Evolutionary conservation across 2,113 vertebrate genomes (phyloP), one percentile per base, ranked within the genome.

Genomic region (Oryzias celebensis): DNA sequence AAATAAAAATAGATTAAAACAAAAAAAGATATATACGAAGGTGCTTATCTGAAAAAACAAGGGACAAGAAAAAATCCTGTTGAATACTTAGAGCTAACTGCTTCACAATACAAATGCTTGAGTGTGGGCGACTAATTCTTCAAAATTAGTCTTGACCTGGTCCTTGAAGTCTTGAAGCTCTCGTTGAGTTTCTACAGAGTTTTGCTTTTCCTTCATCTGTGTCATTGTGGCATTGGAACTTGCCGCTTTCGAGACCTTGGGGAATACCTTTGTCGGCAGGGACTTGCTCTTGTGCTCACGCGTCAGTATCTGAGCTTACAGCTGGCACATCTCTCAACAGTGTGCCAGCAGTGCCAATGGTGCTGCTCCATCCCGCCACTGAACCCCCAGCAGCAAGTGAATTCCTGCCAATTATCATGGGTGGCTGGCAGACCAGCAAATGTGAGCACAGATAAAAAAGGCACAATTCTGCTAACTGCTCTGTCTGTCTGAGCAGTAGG

Each of bases 351-450:
- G 66, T 61, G 78, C 80, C 80, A 77, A 46, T 60, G 65, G 62
- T 66, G 60, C 71, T 66, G 74, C 71, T 68, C 56, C 69, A 72
- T 68, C 24, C 44, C 4, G 26, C 26, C 26, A 28, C 26, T 28
- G 26, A 4, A 4, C 58, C 77, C 51, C 58, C 56, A 58, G 57
- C 13, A 58, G 70, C 64, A 70, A 80, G 44, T 62, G 73, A 82
- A 75, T 70, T 54, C 31, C 78, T 86, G 83, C 84, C 85, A 88
- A 84, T 69, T 77, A 71, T 64, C 75, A 80, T 41, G 71, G 77
- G 57, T 69, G 72, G 69, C 64, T 84, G 77, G 71, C 73, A 63
- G 71, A 68, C 59, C 45, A 57, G 63, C 73, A 75, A 47, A 80
- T 69, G 71, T 72, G 48, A 66, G 76, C 70, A 73, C 24, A 23